Percentiles rank a stretch among this genome's conserved stretches.
phyloP scores from a whole-genome alignment of 2,113 vertebrate genomes.

The Apus apus region DNA sequence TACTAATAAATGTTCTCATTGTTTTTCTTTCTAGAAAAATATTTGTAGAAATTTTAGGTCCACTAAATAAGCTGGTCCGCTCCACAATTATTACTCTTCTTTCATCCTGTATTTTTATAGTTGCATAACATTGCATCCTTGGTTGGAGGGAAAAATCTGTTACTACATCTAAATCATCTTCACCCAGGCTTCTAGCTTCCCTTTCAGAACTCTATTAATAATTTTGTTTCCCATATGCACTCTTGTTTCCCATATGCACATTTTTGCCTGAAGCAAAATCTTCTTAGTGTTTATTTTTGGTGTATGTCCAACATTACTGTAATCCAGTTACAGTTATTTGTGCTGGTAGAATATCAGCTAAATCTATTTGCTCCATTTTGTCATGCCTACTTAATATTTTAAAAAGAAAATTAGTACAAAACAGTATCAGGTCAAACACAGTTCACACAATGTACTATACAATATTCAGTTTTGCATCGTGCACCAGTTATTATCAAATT shows the following conservation, averaged over 20 bases:
- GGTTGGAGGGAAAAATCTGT: constrained; percentile 45
- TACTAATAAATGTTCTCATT: background rate
- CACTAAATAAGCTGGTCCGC: background rate
- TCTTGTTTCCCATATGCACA: constrained; percentile 63
- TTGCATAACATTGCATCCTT: constrained; percentile 36
- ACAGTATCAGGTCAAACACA: constrained; percentile 55
- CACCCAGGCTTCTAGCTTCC: constrained; percentile 26
- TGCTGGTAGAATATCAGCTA: constrained; percentile 59
- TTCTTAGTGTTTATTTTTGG: constrained; percentile 62
- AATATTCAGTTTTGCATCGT: constrained; percentile 8
- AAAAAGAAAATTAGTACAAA: constrained; percentile 35
- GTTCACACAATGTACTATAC: constrained; percentile 36
- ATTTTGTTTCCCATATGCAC: constrained; percentile 55
- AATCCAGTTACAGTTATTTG: constrained; percentile 49
- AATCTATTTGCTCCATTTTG: constrained; percentile 49
- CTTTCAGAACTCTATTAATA: constrained; percentile 66
- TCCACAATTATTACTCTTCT: background rate
- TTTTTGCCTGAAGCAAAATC: constrained; percentile 60
- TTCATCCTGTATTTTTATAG: background rate
- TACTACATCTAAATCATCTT: constrained; percentile 30
- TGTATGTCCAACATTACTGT: background rate
- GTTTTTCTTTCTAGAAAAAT: background rate
- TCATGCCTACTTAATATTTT: constrained; percentile 47
- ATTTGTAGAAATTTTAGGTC: background rate
- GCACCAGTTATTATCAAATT: constrained; percentile 62